Evolutionary conservation across 1,140 invertebrate species (phyloP), one percentile per base, ranked within the genome.

Genomic region (Drosophila mojavensis): DNA sequence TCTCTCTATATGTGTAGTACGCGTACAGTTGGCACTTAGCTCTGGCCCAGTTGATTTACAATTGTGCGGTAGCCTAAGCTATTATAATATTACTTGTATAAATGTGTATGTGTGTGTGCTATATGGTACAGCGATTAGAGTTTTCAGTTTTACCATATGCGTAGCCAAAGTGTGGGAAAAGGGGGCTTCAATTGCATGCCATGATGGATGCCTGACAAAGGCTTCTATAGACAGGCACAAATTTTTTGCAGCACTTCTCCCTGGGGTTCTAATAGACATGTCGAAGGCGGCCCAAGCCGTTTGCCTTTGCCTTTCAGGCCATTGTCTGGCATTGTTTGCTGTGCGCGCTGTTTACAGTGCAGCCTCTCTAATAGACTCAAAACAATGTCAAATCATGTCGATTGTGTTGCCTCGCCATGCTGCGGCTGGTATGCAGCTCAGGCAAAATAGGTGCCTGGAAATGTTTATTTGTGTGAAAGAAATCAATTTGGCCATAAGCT

Each of bases 251-350:
- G 65, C 26, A 36, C 43, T 61, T 58, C 60, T 77, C 81, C 78
- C 81, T 15, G 75, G 81, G 74, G 81, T 81, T 50, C 81, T 85
- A 85, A 85, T 85, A 85, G 81, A 85, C 69, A 86, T 85, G 81
- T 85, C 62, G 55, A 30, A 71, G 67, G 51, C 28, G 60, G 30
- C 24, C 58, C 54, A 65, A 51, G 5, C 68, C 45, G 61, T 71
- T 39, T 39, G 6, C 36, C 36, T 39, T 39, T 39, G 33, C 11
- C 36, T 39, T 64, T 58, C 17, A 24, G 53, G 15, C 17, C 58
- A 63, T 69, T 74, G 72, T 72, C 65, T 28, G 3, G 26, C 66
- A 36, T 20, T 33, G 33, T 33, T 11, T 13, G 36, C 36, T 51
- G 33, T 56, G 20, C 41, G 28, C 51, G 7, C 7, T 69, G 51